These are phyloP conservation scores for Portevinia maculata DNA, from an alignment of 2,888 invertebrate genomes.

Conservation along the genomic window DNA sequence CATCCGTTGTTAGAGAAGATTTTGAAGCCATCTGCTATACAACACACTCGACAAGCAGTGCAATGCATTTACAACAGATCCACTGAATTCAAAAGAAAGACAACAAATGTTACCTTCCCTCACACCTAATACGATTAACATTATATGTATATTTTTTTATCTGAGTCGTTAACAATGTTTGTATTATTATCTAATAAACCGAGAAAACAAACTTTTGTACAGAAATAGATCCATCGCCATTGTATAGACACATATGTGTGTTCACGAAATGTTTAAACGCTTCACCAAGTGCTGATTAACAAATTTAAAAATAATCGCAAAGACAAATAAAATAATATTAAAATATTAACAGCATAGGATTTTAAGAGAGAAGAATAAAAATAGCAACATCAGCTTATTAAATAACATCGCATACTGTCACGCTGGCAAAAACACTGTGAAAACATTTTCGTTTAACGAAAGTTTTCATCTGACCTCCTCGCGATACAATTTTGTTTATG, in stretches of 20 bases:
- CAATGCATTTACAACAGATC: too few species aligned
- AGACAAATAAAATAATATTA: conserved; percentile 61
- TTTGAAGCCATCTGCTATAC: too few species aligned
- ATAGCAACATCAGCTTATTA: conserved; percentile 46
- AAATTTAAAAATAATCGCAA: conserved; percentile 64
- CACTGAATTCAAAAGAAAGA: too few species aligned
- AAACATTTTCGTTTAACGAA: conserved; percentile 32
- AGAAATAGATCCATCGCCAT: conserved; percentile 50
- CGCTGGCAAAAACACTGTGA: not conserved
- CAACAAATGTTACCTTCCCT: too few species aligned
- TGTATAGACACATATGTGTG: conserved; percentile 74
- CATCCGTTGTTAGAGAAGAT: too few species aligned
- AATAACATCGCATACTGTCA: conserved; percentile 27
- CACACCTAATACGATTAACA: not conserved
- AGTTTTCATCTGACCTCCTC: conserved; percentile 62
- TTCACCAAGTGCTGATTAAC: conserved; percentile 59
- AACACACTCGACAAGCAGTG: too few species aligned
- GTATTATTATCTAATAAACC: conserved; percentile 35
- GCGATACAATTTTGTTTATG: conserved; percentile 54
- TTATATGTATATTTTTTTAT: conserved; percentile 5
- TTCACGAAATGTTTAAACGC: conserved; percentile 77
- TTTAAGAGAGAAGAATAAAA: conserved; percentile 49
- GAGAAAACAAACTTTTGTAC: conserved; percentile 21
- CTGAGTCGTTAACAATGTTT: conserved; percentile 15
- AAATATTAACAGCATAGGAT: conserved; percentile 62